These are phyloP conservation scores for Hipposideros armiger DNA, from an alignment of 2,113 vertebrate species.

Conservation along the genomic window DNA sequence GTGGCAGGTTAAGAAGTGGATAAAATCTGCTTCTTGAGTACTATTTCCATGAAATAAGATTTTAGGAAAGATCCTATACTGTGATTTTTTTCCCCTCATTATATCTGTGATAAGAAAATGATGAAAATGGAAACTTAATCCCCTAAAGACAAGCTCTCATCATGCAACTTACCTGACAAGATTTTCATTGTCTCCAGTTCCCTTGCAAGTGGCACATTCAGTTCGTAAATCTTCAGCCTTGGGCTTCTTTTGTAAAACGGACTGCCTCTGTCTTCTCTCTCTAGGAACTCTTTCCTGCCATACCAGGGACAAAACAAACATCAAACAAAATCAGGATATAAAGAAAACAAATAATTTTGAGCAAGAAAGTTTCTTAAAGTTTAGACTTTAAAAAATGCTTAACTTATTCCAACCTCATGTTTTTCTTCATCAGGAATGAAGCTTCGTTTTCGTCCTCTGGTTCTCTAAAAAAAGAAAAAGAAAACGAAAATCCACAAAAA, in stretches of 20 bases:
- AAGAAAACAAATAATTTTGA: conserved; percentile 24
- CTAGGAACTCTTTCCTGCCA: conserved; percentile 94
- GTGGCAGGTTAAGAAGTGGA: conserved; percentile 32
- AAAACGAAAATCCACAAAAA: conserved; percentile 55
- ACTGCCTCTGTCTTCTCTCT: conserved; percentile 95
- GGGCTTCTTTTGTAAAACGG: conserved; percentile 95
- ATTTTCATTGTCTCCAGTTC: conserved; percentile 98
- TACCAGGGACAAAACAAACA: conserved; percentile 53
- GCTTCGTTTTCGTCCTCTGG: conserved; percentile 96
- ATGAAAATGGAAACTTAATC: conserved; percentile 88
- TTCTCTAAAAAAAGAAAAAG: conserved; percentile 91
- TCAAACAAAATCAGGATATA: not conserved
- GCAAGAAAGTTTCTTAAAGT: conserved; percentile 53
- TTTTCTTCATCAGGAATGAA: conserved; percentile 96
- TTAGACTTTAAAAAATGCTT: conserved; percentile 70
- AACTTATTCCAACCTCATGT: conserved; percentile 91
- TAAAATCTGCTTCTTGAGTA: conserved; percentile 51
- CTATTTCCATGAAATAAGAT: conserved; percentile 2
- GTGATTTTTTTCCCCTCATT: conserved; percentile 59
- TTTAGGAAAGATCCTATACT: conserved; percentile 21
- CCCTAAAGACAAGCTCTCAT: conserved; percentile 81
- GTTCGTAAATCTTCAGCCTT: conserved; percentile 97
- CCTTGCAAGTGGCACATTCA: conserved; percentile 96
- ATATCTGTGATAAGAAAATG: conserved; percentile 77
- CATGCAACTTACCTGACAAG: conserved; percentile 93